Evolutionary conservation across 2,888 invertebrate species (phyloP), one percentile per base, ranked within the genome.

Genomic region (Yponomeuta malinellus): DNA sequence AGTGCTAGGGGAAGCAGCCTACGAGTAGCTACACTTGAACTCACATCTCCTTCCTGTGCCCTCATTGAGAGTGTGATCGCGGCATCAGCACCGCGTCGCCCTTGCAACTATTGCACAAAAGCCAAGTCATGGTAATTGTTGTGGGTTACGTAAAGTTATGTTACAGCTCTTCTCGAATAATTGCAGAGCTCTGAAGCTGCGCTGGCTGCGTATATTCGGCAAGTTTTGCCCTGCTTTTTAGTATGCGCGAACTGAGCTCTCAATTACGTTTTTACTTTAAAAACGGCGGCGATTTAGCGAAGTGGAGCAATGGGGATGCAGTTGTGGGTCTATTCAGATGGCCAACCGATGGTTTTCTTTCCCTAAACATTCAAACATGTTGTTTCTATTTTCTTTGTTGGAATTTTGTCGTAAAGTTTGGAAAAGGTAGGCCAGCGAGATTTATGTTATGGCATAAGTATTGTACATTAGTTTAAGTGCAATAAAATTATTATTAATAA

Each of bases 101-200:
- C 77, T 81, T 81, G 65, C 65, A 59, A 59, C 52, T 59, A 10
- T 29, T 65, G 65, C 65, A 65, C 65, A 65, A 79, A 78, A 78
- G 76, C 78, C 74, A 74, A 75, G 75, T 74, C 76, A 72, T 73
- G 73, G 73, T 68, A 68, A 68, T 68, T 68, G 68, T 68, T 78
- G 80, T 76, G 79, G 80, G 77, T 77, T 76, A 76, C 74, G 73
- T 68, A 52, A 68, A 68, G 68, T 68, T 52, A 68, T 52, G 68
- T 68, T 68, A 68, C 76, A 74, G 74, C 78, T 76, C 77, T 75
- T 71, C 69, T 71, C 77, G 77, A 76, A 78, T 67, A 81, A 81
- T 79, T 81, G 79, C 78, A 75, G 76, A 77, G 77, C 78, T 78
- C 78, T 74, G 73, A 3, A 43, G 43, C 72, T 76, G 77, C 77